Conservation (phyloP, 2,113 vertebrate species). For the Sporophila hypoxantha region DNA sequence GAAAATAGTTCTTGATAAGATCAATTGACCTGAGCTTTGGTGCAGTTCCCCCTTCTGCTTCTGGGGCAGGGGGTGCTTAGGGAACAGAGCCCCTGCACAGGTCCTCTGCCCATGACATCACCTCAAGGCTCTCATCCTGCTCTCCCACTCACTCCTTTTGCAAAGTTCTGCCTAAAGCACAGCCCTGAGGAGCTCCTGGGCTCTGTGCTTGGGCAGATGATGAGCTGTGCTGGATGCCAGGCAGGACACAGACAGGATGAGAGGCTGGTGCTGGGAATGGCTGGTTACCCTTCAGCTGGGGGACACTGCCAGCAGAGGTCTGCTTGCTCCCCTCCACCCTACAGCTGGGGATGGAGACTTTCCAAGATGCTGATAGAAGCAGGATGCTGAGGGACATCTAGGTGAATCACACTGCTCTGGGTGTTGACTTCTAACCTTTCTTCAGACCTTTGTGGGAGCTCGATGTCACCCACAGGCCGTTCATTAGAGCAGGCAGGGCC, state of each 20-base stretch:
- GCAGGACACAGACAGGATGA: background rate
- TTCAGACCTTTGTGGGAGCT: background rate
- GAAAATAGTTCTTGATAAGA: background rate
- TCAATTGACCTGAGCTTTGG: background rate
- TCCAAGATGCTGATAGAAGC: background rate
- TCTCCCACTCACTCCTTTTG: background rate
- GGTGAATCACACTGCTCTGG: background rate
- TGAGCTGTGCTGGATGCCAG: background rate
- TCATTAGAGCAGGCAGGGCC: background rate
- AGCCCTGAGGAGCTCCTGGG: background rate
- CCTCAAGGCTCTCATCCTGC: background rate
- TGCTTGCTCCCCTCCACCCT: background rate
- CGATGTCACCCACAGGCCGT: fast-evolving
- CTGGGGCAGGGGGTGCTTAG: background rate
- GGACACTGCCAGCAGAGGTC: background rate
- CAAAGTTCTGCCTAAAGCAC: background rate
- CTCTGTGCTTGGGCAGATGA: background rate
- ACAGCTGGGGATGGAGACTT: background rate
- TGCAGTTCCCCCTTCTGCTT: background rate
- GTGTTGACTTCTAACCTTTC: background rate
- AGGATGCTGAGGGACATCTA: background rate
- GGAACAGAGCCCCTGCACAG: background rate
- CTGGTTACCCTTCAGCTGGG: background rate
- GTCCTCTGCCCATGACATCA: background rate
- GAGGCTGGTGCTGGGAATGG: background rate